Percentiles rank a stretch among this genome's conserved stretches.
phyloP scores from a whole-genome alignment of 1,140 invertebrate species.

The Berghia stephanieae region DNA sequence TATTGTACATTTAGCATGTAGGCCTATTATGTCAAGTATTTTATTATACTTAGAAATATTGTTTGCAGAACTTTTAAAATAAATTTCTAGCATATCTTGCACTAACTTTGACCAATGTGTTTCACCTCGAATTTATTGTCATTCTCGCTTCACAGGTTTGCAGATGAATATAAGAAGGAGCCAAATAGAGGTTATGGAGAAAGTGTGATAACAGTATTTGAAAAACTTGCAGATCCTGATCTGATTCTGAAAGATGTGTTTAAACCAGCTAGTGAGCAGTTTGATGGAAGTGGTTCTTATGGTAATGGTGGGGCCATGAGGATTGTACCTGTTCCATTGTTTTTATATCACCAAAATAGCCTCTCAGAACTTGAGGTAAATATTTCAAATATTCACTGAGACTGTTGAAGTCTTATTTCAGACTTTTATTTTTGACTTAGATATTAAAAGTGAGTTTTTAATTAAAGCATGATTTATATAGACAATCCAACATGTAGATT shows the following conservation, averaged over 20 bases:
- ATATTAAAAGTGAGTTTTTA: too few relatives aligned
- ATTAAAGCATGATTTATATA: too few relatives aligned
- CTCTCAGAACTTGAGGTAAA: constrained; percentile 43
- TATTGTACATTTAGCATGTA: too few relatives aligned
- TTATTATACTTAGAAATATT: too few relatives aligned
- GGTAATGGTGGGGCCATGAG: constrained; percentile 84
- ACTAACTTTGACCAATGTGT: too few relatives aligned
- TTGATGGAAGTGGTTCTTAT: constrained; percentile 78
- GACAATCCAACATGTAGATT: too few relatives aligned
- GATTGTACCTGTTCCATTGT: constrained; percentile 77
- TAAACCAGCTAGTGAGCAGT: constrained; percentile 76
- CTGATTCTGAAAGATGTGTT: constrained; percentile 74
- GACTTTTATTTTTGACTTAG: neutral
- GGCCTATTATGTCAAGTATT: too few relatives aligned
- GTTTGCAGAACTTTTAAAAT: too few relatives aligned
- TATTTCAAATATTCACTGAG: neutral
- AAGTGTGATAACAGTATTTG: constrained; percentile 74
- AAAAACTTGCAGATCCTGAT: constrained; percentile 71
- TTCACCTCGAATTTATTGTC: too few relatives aligned
- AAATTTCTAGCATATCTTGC: too few relatives aligned
- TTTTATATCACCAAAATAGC: constrained; percentile 65
- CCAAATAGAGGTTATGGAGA: constrained; percentile 76
- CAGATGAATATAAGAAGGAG: constrained; percentile 74
- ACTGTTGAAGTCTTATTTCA: neutral
- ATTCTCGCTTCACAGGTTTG: too few relatives aligned